Conservation (phyloP, 2,888 invertebrate genomes). For the Chydorus sphaericus region DNA sequence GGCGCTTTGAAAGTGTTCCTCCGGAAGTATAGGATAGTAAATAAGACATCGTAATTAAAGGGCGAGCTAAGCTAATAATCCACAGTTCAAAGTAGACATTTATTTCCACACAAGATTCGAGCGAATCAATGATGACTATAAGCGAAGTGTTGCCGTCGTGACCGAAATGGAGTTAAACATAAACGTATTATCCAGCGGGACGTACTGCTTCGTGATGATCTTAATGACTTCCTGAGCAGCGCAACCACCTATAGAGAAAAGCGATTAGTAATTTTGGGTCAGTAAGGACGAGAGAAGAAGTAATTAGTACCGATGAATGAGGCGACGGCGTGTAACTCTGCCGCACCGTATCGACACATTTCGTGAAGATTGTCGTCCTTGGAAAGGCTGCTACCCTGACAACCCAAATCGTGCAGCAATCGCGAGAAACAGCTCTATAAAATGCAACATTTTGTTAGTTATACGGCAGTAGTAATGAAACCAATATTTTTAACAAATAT, state of each 20-base stretch:
- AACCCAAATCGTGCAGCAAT: slow-evolving; percentile 71
- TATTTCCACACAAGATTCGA: no score
- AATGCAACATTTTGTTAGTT: background rate
- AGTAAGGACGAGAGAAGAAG: background rate
- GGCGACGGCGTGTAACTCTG: slow-evolving; percentile 86
- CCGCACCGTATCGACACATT: slow-evolving; percentile 85
- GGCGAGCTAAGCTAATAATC: no score
- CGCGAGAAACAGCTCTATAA: slow-evolving; percentile 35
- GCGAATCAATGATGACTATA: slow-evolving; percentile 42
- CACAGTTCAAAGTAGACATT: no score
- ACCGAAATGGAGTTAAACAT: slow-evolving; percentile 88
- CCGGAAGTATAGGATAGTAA: no score
- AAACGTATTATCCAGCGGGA: slow-evolving; percentile 87
- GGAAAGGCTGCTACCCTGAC: slow-evolving; percentile 43
- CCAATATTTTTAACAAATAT: slow-evolving; percentile 11
- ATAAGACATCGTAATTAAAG: no score
- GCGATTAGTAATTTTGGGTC: background rate
- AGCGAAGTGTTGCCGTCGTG: slow-evolving; percentile 62
- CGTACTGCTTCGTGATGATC: slow-evolving; percentile 86
- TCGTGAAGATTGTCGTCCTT: slow-evolving; percentile 92
- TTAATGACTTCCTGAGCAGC: slow-evolving; percentile 94
- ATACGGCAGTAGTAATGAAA: background rate
- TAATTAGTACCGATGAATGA: slow-evolving; percentile 57
- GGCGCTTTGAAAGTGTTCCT: no score
- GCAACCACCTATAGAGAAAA: slow-evolving; percentile 49